Percentiles rank a stretch among this genome's conserved stretches.
Evolutionary conservation across 2,888 invertebrate genomes (phyloP).

Genomic region (Drosophila siamana): DNA sequence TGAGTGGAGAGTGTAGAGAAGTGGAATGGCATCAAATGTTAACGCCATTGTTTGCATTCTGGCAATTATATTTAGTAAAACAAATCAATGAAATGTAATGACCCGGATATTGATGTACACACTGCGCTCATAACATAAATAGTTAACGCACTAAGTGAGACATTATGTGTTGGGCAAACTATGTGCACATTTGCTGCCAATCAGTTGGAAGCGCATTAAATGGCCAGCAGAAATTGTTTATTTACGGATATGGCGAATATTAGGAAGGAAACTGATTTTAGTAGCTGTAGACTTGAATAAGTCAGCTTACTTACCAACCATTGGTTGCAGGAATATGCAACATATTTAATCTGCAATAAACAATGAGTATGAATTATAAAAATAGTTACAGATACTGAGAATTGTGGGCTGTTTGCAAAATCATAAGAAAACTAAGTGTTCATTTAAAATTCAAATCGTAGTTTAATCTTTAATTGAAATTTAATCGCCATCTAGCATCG

Average conservation of each 20-base stretch:
- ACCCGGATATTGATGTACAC: slow-evolving; percentile 22
- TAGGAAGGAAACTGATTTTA: neutral
- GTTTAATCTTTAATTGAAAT: too few relatives aligned
- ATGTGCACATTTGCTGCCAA: neutral
- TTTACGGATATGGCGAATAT: neutral
- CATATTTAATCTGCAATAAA: neutral
- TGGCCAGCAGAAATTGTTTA: neutral
- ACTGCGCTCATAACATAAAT: slow-evolving; percentile 14
- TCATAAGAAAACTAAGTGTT: too few relatives aligned
- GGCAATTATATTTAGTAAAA: slow-evolving; percentile 65
- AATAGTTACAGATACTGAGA: too few relatives aligned
- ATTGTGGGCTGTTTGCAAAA: too few relatives aligned
- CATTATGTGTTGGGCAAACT: neutral
- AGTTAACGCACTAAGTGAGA: neutral
- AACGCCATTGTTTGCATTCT: slow-evolving; percentile 44
- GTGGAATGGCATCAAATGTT: neutral
- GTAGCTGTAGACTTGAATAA: neutral
- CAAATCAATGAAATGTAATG: slow-evolving; percentile 67
- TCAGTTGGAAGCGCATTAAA: neutral
- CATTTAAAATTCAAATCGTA: too few relatives aligned
- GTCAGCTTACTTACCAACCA: neutral
- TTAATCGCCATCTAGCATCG: too few relatives aligned
- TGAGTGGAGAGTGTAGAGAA: neutral
- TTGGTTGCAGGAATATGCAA: neutral
- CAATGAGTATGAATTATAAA: neutral